Conservation (phyloP, 2,888 invertebrate species). For the Drosophila aldrichi region DNA sequence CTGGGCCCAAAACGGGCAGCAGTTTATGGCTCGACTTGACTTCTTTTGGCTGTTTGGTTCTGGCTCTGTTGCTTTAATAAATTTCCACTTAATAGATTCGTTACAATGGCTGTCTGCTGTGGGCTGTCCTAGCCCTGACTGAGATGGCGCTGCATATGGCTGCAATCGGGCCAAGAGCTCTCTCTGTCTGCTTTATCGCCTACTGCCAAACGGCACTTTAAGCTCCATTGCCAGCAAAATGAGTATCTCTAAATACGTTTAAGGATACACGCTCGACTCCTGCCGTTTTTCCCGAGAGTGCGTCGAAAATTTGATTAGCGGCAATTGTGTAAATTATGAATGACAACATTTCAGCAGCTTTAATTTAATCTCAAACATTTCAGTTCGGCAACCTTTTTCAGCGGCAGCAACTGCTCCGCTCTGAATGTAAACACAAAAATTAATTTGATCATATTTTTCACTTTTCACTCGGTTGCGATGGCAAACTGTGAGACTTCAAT, state of each 20-base stretch:
- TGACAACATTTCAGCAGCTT: conserved; percentile 79
- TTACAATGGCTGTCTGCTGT: conserved; percentile 61
- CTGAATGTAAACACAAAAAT: conserved; percentile 77
- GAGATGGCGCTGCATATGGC: not conserved
- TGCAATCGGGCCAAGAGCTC: conserved; percentile 29
- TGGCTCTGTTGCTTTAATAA: conserved; percentile 69
- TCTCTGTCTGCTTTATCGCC: conserved; percentile 65
- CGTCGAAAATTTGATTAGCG: conserved; percentile 73
- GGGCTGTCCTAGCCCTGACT: conserved; percentile 7
- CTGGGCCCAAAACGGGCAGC: conserved; percentile 49
- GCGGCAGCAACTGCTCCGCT: conserved; percentile 36
- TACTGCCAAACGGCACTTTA: conserved; percentile 35
- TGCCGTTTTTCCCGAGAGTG: conserved; percentile 13
- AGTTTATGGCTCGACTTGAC: conserved; percentile 72
- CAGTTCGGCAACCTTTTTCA: conserved; percentile 62
- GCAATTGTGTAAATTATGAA: conserved; percentile 79
- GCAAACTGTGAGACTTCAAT: conserved; percentile 33
- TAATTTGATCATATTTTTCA: conserved; percentile 80
- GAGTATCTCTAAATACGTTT: conserved; percentile 41
- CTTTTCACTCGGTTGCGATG: conserved; percentile 68
- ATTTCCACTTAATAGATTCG: conserved; percentile 82
- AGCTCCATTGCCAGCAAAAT: conserved; percentile 44
- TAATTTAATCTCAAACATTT: conserved; percentile 75
- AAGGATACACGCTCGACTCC: not conserved
- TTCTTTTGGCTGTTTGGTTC: conserved; percentile 21